phyloP scores from a whole-genome alignment of 2,113 vertebrate genomes.

The Lamprotornis superbus region DNA sequence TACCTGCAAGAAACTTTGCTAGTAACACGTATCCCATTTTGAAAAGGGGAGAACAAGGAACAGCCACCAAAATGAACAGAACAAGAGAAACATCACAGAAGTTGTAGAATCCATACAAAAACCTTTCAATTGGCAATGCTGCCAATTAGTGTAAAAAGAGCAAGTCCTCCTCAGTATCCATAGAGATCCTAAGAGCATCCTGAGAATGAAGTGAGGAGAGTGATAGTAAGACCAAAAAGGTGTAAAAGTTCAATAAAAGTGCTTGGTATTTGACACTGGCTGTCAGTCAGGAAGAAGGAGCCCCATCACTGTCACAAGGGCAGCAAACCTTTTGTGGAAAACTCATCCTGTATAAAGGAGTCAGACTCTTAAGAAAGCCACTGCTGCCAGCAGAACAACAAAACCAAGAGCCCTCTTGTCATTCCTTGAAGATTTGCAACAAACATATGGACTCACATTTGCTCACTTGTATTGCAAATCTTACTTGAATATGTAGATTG shows the following conservation, averaged over 20 bases:
- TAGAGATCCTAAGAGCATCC: not conserved
- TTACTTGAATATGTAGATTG: not conserved
- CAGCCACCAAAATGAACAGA: not conserved
- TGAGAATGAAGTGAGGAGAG: not conserved
- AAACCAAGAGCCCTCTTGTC: not conserved
- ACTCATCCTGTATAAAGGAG: not conserved
- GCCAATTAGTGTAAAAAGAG: not conserved
- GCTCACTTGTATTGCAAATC: not conserved
- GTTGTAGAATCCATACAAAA: not conserved
- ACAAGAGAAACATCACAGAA: not conserved
- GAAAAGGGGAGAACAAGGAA: not conserved
- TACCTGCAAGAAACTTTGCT: not conserved
- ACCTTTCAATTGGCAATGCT: not conserved
- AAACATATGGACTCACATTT: not conserved
- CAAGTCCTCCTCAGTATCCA: not conserved
- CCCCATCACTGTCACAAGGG: not conserved
- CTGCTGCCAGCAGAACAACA: not conserved
- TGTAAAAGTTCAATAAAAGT: not conserved
- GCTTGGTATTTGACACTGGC: accelerated
- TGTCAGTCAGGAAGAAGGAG: not conserved
- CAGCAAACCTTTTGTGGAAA: not conserved
- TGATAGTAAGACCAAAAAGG: not conserved
- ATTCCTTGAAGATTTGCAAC: not conserved
- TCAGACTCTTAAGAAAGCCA: not conserved
- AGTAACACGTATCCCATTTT: not conserved